Evolutionary conservation across 2,797 vertebrate genomes (phyloP).

Genomic region (Neosilurus mollespiculum): DNA sequence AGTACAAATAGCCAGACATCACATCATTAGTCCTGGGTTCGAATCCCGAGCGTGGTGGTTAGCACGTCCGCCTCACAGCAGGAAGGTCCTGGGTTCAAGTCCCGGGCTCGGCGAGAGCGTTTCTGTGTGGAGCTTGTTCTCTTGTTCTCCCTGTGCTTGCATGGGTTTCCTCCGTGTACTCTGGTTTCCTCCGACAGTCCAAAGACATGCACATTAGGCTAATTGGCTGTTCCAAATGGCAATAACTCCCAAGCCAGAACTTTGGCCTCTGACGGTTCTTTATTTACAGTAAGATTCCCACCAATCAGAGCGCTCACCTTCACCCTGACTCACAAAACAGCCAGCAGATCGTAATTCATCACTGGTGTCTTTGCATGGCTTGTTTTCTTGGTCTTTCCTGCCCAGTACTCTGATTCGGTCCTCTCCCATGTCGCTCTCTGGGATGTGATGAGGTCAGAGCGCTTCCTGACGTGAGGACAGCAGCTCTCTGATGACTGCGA

Average conservation of each 20-base stretch:
- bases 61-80: too few species aligned
- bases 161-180: too few species aligned
- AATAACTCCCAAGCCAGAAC: not conserved
- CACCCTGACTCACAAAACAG: not conserved
- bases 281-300: not conserved
- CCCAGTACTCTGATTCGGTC: not conserved
- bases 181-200: too few species aligned
- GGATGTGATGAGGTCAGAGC: conserved; percentile 39
- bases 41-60: too few species aligned
- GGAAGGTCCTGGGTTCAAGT: too few species aligned
- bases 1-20: not conserved
- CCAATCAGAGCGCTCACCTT: conserved; percentile 17
- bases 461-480: conserved; percentile 45
- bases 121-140: too few species aligned
- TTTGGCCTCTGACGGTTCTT: not conserved
- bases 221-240: too few species aligned
- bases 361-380: not conserved
- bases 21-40: too few species aligned
- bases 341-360: conserved; percentile 19
- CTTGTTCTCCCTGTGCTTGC: too few species aligned
- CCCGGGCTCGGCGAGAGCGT: too few species aligned
- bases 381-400: conserved; percentile 19
- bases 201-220: too few species aligned
- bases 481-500: conserved; percentile 30
- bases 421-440: conserved; percentile 29